These are phyloP conservation scores for Araneus ventricosus DNA, from an alignment of 1,140 invertebrate genomes.

Conservation along the genomic window DNA sequence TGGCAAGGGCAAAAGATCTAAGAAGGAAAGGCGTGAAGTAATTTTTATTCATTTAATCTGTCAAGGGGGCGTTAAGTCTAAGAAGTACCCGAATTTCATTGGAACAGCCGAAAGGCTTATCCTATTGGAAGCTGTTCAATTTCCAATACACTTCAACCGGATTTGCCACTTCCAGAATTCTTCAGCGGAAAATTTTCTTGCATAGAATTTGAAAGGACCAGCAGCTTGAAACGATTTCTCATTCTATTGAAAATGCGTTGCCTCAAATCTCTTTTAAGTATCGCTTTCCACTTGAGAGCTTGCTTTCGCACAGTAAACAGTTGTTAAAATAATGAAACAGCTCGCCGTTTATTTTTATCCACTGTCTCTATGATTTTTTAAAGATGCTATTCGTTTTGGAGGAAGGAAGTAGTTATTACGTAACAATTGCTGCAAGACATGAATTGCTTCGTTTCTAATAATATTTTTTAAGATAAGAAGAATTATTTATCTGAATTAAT, in stretches of 20 bases:
- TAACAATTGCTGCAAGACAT: too few relatives aligned
- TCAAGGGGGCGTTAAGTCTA: conserved; percentile 66
- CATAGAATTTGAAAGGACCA: not conserved
- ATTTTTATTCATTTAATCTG: conserved; percentile 75
- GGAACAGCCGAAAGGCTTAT: conserved; percentile 39
- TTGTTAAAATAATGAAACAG: conserved; percentile 16
- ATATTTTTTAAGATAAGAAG: too few relatives aligned
- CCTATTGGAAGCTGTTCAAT: conserved; percentile 58
- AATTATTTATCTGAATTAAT: too few relatives aligned
- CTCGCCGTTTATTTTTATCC: not conserved
- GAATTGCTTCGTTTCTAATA: too few relatives aligned
- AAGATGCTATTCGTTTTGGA: not conserved
- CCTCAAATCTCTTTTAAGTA: conserved; percentile 22
- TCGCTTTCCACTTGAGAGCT: conserved; percentile 18
- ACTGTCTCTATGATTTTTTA: not conserved
- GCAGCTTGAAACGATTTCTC: conserved; percentile 45
- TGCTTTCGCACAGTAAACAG: conserved; percentile 20
- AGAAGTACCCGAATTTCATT: conserved; percentile 54
- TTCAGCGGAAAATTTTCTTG: conserved; percentile 40
- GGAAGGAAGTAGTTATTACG: too few relatives aligned
- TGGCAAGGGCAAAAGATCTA: conserved; percentile 54
- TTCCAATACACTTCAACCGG: conserved; percentile 69
- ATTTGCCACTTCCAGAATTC: conserved; percentile 46
- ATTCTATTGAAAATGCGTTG: conserved; percentile 52
- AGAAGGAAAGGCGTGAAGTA: conserved; percentile 65